Evolutionary conservation across 2,888 invertebrate species (phyloP).

Genomic region (Eristalis arbustorum): DNA sequence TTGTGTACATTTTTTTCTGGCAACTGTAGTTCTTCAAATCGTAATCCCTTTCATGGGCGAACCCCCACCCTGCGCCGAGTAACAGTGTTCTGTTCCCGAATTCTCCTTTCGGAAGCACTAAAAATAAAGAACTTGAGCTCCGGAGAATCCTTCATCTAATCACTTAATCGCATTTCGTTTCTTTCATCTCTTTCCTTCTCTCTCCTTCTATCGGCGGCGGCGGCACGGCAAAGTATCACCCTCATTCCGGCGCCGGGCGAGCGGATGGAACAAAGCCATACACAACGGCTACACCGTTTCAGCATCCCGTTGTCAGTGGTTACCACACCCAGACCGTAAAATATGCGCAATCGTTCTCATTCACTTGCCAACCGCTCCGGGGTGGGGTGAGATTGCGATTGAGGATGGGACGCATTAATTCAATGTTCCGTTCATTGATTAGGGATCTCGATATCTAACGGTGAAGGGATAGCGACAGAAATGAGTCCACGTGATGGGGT

Average conservation of each 20-base stretch:
- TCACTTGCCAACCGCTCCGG: not conserved
- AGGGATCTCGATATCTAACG: conserved; percentile 38
- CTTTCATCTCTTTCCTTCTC: conserved; percentile 65
- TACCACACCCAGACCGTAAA: conserved; percentile 54
- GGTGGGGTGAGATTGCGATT: not conserved
- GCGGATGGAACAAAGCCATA: conserved; percentile 24
- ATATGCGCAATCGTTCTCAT: conserved; percentile 52
- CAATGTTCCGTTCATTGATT: conserved; percentile 63
- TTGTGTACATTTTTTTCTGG: not conserved
- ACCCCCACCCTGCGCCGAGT: not conserved
- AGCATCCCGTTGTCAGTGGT: conserved; percentile 38
- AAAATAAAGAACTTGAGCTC: conserved; percentile 59
- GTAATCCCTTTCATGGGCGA: not conserved
- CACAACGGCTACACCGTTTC: conserved; percentile 26
- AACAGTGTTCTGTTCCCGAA: conserved; percentile 20
- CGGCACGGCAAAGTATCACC: conserved; percentile 10
- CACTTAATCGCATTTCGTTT: conserved; percentile 74
- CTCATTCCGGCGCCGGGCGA: not conserved
- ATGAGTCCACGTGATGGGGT: conserved; percentile 25
- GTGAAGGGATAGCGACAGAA: not conserved
- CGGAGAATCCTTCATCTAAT: conserved; percentile 72
- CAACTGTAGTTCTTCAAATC: not conserved
- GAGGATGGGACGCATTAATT: conserved; percentile 57
- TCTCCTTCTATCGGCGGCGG: not conserved
- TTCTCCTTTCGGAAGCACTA: conserved; percentile 35